These are phyloP conservation scores for Nephrotoma appendiculata DNA, from an alignment of 2,888 invertebrate genomes.

Conservation along the genomic window DNA sequence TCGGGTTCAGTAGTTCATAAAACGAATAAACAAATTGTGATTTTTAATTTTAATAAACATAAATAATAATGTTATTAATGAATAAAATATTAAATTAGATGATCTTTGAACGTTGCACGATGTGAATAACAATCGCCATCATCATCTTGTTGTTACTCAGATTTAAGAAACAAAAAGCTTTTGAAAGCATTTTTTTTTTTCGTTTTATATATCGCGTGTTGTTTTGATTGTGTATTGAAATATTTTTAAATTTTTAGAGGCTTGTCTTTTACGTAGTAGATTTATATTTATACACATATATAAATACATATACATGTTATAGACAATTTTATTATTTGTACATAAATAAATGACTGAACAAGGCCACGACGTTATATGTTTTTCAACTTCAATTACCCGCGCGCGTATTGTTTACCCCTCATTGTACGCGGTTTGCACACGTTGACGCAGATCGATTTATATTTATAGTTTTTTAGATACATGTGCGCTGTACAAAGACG, in stretches of 20 bases:
- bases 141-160: background rate
- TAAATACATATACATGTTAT: background rate
- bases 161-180: background rate
- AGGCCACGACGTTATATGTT: background rate
- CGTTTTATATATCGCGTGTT: background rate
- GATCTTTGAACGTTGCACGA: background rate
- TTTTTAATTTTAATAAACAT: no score
- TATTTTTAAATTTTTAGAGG: background rate
- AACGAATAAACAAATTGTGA: background rate
- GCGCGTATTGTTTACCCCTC: background rate
- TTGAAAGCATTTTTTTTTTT: background rate
- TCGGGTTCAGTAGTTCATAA: background rate
- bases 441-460: background rate
- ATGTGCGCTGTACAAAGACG: background rate
- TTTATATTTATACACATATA: background rate
- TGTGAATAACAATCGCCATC: background rate
- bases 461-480: background rate
- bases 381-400: background rate
- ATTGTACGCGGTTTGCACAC: background rate
- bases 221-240: background rate
- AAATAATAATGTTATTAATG: background rate
- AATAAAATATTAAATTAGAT: background rate
- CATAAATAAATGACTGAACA: background rate
- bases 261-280: background rate
- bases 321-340: background rate